Conservation (phyloP, 2,113 vertebrate species). For the Stercorarius parasiticus region DNA sequence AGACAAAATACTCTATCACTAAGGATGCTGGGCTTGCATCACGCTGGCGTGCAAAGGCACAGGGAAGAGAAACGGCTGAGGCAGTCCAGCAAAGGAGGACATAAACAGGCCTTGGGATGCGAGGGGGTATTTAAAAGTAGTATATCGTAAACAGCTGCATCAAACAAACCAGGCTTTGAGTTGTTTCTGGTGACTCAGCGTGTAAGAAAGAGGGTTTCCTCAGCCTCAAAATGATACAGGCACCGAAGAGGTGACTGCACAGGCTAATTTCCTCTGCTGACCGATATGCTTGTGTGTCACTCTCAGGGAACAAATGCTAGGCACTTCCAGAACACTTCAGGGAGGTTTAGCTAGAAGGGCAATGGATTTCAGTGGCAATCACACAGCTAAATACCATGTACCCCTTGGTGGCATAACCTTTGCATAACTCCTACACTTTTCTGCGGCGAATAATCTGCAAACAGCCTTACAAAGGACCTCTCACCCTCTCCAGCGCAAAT, state of each 20-base stretch:
- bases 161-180: not conserved
- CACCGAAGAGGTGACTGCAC: not conserved
- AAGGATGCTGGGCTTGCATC: not conserved
- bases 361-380: conserved; percentile 1
- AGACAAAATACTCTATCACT: not conserved
- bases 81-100: fast-evolving
- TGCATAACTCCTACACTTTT: not conserved
- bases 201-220: not conserved
- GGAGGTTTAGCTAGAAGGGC: not conserved
- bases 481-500: not conserved
- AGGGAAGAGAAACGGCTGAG: not conserved
- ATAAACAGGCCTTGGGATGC: not conserved
- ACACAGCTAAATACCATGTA: not conserved
- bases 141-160: fast-evolving
- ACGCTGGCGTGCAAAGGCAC: not conserved
- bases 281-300: not conserved
- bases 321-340: not conserved
- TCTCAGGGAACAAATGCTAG: not conserved
- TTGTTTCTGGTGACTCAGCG: not conserved
- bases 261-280: not conserved
- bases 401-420: conserved; percentile 17
- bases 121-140: not conserved
- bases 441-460: not conserved
- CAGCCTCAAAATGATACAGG: not conserved
- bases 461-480: not conserved